Percentiles rank a stretch among this genome's conserved stretches.
These are phyloP conservation scores for Scaptomyza polygonia DNA, from an alignment of 2,888 invertebrate genomes.

Conservation along the genomic window DNA sequence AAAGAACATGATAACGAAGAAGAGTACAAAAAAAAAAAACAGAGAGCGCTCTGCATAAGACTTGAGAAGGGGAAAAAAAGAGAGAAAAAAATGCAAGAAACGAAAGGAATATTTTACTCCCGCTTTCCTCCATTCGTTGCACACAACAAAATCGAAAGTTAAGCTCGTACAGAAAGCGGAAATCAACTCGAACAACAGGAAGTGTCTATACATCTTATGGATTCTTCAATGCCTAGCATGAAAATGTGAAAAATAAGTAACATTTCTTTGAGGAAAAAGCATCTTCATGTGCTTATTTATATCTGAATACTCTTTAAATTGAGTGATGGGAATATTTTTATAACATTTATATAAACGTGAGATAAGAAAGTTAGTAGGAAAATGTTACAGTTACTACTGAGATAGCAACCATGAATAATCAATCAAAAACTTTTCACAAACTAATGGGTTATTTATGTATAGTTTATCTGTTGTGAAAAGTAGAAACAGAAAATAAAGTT, in stretches of 20 bases:
- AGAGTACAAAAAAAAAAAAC: conserved; percentile 26
- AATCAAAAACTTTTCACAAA: no score
- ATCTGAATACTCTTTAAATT: not conserved
- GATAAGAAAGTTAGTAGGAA: no score
- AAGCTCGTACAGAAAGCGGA: conserved; percentile 53
- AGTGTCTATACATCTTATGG: conserved; percentile 22
- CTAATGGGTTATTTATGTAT: no score
- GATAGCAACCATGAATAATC: no score
- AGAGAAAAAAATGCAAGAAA: conserved; percentile 48
- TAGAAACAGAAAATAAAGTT: not conserved
- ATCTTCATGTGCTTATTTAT: conserved; percentile 1
- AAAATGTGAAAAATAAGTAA: conserved; percentile 58
- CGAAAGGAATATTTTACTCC: conserved; percentile 32
- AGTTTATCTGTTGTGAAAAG: not conserved
- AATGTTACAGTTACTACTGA: no score
- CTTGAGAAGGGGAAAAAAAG: conserved; percentile 52
- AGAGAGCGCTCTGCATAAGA: conserved; percentile 68
- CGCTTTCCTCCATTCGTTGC: not conserved
- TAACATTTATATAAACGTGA: not conserved
- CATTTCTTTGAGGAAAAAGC: conserved; percentile 27
- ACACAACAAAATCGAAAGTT: conserved; percentile 61
- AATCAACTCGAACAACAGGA: conserved; percentile 70
- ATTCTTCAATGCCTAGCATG: conserved; percentile 22
- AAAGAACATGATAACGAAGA: conserved; percentile 71
- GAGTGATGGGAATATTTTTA: not conserved